Conservation (phyloP, 2,113 vertebrate genomes). For the Emydura subglobosa region DNA sequence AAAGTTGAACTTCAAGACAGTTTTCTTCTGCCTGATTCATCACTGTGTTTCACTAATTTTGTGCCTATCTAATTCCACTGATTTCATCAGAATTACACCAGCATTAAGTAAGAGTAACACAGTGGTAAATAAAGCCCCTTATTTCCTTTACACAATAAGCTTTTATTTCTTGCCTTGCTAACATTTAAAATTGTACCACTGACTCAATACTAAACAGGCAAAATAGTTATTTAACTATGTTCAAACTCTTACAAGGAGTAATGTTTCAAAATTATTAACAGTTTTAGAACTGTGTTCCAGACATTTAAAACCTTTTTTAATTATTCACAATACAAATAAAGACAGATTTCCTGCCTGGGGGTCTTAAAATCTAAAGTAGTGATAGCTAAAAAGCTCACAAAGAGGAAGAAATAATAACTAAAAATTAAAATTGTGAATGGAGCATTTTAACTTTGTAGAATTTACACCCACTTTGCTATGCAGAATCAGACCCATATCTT, state of each 20-base stretch:
- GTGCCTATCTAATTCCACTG: background rate
- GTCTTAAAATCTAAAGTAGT: background rate
- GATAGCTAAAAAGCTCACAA: background rate
- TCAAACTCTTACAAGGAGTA: background rate
- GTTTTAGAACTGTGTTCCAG: background rate
- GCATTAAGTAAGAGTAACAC: too few relatives aligned
- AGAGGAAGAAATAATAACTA: background rate
- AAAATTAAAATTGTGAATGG: background rate
- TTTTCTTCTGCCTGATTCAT: background rate
- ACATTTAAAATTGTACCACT: background rate
- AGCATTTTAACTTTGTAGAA: background rate
- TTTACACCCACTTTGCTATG: background rate
- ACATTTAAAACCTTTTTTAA: background rate
- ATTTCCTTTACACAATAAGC: background rate
- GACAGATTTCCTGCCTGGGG: background rate
- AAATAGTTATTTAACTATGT: background rate
- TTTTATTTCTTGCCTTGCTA: background rate
- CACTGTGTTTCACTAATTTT: background rate
- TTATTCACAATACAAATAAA: background rate
- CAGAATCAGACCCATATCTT: background rate
- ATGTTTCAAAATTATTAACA: background rate
- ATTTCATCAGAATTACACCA: background rate
- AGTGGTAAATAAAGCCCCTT: background rate
- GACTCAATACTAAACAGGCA: background rate
- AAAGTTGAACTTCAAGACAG: background rate